Conservation (phyloP, 2,797 vertebrate genomes). For the Octomys mimax region DNA sequence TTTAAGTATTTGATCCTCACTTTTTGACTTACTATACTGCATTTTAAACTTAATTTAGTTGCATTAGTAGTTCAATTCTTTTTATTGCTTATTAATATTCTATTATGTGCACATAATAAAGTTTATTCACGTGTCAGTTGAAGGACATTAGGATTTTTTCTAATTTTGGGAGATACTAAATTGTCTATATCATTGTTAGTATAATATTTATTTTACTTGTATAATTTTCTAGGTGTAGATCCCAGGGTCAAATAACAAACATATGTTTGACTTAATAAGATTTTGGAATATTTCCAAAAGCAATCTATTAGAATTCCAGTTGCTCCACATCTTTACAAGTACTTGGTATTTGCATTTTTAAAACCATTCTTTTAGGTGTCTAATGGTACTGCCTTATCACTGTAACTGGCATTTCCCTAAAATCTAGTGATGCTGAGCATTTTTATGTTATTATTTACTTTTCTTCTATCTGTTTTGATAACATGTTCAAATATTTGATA, state of each 20-base stretch:
- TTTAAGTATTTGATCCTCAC: background rate
- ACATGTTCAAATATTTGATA: conserved; percentile 14
- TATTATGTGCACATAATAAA: background rate
- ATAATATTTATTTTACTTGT: conserved; percentile 41
- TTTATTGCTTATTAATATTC: background rate
- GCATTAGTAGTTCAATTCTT: background rate
- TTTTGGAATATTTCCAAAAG: background rate
- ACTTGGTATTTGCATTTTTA: background rate
- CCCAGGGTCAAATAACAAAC: background rate
- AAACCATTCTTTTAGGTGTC: background rate
- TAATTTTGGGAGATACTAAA: background rate
- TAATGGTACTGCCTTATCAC: background rate
- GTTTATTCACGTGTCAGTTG: background rate
- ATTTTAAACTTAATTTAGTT: background rate
- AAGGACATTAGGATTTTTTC: background rate
- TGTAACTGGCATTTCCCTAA: conserved; percentile 32
- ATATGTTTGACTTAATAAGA: conserved; percentile 7
- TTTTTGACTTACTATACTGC: background rate
- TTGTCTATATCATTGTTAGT: background rate
- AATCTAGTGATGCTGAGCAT: background rate
- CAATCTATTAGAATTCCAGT: background rate
- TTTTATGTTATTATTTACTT: background rate
- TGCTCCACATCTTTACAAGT: background rate
- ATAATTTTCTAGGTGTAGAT: background rate
- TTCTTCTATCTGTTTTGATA: background rate